Conservation (phyloP, 2,888 invertebrate genomes). For the Heliconius ismenius region DNA sequence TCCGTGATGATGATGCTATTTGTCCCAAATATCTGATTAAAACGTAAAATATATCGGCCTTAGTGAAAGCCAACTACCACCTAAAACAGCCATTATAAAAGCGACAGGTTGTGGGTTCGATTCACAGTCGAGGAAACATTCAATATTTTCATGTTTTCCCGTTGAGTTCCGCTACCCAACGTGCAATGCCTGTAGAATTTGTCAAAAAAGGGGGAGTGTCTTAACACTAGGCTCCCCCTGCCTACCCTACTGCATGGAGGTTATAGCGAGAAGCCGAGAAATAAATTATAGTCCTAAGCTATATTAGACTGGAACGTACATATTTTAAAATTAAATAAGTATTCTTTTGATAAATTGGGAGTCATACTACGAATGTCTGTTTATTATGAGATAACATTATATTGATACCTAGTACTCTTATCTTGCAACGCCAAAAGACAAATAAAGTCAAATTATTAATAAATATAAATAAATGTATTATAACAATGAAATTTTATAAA, state of each 20-base stretch:
- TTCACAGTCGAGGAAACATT: background rate
- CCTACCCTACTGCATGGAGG: too few species aligned
- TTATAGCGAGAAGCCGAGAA: too few species aligned
- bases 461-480: background rate
- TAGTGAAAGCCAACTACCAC: too few species aligned
- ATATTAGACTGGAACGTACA: background rate
- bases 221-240: too few species aligned
- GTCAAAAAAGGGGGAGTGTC: background rate
- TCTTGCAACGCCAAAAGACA: background rate
- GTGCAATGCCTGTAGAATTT: background rate
- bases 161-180: background rate
- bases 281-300: background rate
- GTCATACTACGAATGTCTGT: background rate
- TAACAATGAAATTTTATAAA: background rate
- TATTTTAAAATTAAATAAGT: background rate
- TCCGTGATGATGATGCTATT: background rate
- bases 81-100: background rate
- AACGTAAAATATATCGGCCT: too few species aligned
- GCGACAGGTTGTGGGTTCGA: background rate
- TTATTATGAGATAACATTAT: background rate
- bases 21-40: too few species aligned
- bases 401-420: background rate
- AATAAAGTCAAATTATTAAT: constrained; percentile 13
- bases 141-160: background rate
- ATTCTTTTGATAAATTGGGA: background rate